A percentile compares a stretch with the other conserved stretches of the same genome.
Evolutionary conservation across 2,113 vertebrate genomes (phyloP).

Genomic region (Ginglymostoma cirratum): DNA sequence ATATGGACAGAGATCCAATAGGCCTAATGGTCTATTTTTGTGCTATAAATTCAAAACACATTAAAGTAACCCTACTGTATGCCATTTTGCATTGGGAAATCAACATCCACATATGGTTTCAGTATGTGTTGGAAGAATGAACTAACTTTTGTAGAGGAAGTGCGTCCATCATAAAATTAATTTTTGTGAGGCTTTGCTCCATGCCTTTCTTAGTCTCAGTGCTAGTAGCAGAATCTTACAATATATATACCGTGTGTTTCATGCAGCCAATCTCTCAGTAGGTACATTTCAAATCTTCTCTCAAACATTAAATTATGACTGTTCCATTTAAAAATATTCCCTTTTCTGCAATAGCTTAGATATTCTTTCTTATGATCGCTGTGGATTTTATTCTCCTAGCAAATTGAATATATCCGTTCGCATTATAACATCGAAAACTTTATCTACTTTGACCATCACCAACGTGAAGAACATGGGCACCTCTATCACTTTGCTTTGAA

Average conservation of each 20-base stretch:
- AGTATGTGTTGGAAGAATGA: background rate
- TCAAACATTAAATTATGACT: background rate
- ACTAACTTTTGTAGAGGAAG: background rate
- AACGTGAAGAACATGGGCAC: slow-evolving; percentile 71
- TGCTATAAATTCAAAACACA: background rate
- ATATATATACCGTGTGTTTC: background rate
- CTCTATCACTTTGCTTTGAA: slow-evolving; percentile 70
- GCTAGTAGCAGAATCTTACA: background rate
- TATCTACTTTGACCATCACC: slow-evolving; percentile 69
- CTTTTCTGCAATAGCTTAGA: background rate
- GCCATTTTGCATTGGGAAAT: background rate
- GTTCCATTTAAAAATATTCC: background rate
- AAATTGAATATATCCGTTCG: slow-evolving; percentile 71
- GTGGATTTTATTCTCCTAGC: slow-evolving; percentile 53
- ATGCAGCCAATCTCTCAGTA: background rate
- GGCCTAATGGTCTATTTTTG: background rate
- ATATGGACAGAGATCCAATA: background rate
- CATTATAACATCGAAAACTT: slow-evolving; percentile 86
- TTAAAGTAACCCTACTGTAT: background rate
- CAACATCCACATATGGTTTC: background rate
- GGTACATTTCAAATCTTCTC: background rate
- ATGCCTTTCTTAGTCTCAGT: background rate
- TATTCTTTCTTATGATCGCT: background rate
- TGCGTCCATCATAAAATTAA: background rate
- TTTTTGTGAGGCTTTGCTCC: background rate